A percentile compares a stretch with the other conserved stretches of the same genome.
Conservation (phyloP, 2,888 invertebrate species). For the Acanthococcus lagerstroemiae region DNA sequence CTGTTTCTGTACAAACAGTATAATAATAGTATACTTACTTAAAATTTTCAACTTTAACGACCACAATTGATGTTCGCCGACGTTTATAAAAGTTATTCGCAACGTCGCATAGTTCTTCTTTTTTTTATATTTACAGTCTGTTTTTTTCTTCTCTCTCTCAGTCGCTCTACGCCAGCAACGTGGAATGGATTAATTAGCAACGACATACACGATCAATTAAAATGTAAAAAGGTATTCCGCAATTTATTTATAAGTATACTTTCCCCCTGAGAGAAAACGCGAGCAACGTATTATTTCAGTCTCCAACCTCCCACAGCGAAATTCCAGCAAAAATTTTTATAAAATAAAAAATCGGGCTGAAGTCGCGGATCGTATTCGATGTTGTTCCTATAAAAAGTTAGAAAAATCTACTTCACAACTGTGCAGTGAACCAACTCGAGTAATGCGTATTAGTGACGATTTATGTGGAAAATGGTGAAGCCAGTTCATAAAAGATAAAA, state of each 20-base stretch:
- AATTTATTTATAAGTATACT: background rate
- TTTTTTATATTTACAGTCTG: background rate
- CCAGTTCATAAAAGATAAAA: no score
- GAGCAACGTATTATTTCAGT: background rate
- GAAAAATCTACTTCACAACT: no score
- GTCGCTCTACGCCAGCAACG: background rate
- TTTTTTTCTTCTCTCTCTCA: background rate
- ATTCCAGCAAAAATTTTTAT: no score
- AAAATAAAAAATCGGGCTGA: no score
- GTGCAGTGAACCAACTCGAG: no score
- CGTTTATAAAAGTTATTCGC: background rate
- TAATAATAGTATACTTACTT: background rate
- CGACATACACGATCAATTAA: background rate
- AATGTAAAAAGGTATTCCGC: background rate
- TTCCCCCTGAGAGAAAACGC: background rate
- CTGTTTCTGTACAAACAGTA: background rate
- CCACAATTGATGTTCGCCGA: background rate
- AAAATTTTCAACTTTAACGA: background rate
- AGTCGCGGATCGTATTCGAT: no score
- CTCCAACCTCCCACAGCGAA: background rate
- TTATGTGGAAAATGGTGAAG: no score
- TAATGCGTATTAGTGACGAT: no score
- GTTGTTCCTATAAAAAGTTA: no score
- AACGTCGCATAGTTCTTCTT: no score
- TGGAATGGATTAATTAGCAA: background rate